These are phyloP conservation scores for Sphaerodactylus townsendi DNA, from an alignment of 2,113 vertebrate species.

Conservation along the genomic window DNA sequence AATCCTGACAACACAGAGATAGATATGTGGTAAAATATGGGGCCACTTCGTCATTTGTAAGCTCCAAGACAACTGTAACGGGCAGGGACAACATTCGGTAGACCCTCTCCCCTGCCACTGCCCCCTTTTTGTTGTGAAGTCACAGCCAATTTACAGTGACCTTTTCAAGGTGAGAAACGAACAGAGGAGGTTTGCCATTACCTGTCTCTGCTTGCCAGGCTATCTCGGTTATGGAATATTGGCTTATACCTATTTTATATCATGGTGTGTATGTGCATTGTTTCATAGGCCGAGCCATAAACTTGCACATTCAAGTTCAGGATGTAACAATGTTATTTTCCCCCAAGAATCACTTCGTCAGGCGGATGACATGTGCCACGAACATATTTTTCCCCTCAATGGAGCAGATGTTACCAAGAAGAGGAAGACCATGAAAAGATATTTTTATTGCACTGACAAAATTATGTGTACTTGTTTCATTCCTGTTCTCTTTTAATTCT, in stretches of 20 bases:
- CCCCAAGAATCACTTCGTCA: background rate
- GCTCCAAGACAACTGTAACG: no score
- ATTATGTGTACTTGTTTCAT: background rate
- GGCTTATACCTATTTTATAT: no score
- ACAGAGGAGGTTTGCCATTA: no score
- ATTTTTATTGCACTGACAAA: fast-evolving
- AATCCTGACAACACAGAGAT: no score
- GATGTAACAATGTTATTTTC: constrained; percentile 12
- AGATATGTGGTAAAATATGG: background rate
- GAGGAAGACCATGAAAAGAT: background rate
- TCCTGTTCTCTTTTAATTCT: background rate
- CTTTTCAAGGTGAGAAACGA: no score
- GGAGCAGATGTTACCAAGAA: fast-evolving
- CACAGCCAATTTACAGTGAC: no score
- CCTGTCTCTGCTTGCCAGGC: no score
- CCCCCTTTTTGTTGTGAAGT: no score
- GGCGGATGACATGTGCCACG: background rate
- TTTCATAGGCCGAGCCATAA: fast-evolving
- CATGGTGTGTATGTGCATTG: fast-evolving
- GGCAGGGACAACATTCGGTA: no score
- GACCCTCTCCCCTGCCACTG: no score
- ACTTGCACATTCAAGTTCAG: background rate
- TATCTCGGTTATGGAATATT: no score
- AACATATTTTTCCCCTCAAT: fast-evolving
- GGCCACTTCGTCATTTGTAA: background rate